Evolutionary conservation across 2,888 invertebrate species (phyloP).

Genomic region (Plebejus anna): DNA sequence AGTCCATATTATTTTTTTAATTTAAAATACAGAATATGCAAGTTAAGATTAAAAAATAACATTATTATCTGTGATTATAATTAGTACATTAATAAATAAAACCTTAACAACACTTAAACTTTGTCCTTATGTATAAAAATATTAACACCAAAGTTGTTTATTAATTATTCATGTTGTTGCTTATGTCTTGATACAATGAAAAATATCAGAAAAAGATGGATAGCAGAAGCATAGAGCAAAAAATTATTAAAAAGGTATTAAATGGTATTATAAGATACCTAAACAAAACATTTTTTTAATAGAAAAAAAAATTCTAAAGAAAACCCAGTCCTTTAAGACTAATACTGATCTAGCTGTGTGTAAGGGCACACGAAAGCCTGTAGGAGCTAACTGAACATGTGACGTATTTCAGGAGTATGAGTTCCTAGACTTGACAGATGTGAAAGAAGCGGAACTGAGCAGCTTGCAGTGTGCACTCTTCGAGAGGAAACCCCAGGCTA

Average conservation of each 20-base stretch:
- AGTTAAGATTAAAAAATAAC: no score
- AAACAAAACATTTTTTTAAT: background rate
- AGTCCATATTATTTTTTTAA: background rate
- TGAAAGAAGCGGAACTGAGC: slow-evolving; percentile 84
- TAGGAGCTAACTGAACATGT: slow-evolving; percentile 44
- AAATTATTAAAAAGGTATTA: no score
- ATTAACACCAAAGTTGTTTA: no score
- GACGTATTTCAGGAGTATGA: slow-evolving; percentile 81
- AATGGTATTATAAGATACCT: background rate
- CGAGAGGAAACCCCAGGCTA: slow-evolving; percentile 55
- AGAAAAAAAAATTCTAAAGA: background rate
- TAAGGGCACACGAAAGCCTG: background rate
- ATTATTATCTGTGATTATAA: no score
- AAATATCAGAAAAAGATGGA: no score
- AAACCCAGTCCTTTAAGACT: background rate
- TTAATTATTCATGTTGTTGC: no score
- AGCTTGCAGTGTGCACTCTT: slow-evolving; percentile 82
- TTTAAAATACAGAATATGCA: background rate
- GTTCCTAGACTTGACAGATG: slow-evolving; percentile 87
- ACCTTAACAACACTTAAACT: no score
- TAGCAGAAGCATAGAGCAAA: no score
- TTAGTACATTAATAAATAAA: no score
- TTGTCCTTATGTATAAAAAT: no score
- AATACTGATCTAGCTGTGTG: background rate
- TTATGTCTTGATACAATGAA: no score